Evolutionary conservation across 2,888 invertebrate species (phyloP).

Genomic region (Nephrocerus scutellatus): DNA sequence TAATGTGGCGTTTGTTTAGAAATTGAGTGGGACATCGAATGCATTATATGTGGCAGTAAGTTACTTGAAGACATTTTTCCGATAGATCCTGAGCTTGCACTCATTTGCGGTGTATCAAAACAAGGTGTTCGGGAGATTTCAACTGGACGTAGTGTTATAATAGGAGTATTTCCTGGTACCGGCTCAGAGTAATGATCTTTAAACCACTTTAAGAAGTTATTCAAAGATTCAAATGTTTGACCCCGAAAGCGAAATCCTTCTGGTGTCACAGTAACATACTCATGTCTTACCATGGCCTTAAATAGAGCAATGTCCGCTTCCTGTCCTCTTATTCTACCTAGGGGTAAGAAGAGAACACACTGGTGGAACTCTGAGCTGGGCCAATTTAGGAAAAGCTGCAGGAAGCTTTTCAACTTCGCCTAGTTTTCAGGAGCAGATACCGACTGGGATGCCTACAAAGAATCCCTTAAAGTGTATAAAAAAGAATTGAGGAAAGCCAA

Average conservation of each 20-base stretch:
- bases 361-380: too few relatives aligned
- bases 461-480: too few relatives aligned
- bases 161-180: conserved; percentile 63
- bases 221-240: conserved; percentile 71
- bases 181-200: conserved; percentile 96
- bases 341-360: too few relatives aligned
- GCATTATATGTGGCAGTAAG: too few relatives aligned
- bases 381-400: too few relatives aligned
- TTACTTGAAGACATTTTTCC: conserved; percentile 63
- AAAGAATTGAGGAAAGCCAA: too few relatives aligned
- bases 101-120: conserved; percentile 32
- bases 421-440: too few relatives aligned
- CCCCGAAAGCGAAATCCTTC: conserved; percentile 89
- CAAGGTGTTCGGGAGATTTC: conserved; percentile 27
- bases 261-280: conserved; percentile 84
- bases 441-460: too few relatives aligned
- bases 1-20: conserved; percentile 63
- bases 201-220: conserved; percentile 84
- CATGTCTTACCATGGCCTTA: conserved; percentile 75
- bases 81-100: conserved; percentile 56
- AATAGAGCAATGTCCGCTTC: too few relatives aligned
- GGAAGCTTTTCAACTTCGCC: too few relatives aligned
- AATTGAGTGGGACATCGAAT: conserved; percentile 64
- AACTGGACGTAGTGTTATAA: conserved; percentile 59
- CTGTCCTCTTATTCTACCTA: too few relatives aligned